Evolutionary conservation across 2,888 invertebrate species (phyloP), one percentile per base, ranked within the genome.

Genomic region (Cheilosia scutellata): DNA sequence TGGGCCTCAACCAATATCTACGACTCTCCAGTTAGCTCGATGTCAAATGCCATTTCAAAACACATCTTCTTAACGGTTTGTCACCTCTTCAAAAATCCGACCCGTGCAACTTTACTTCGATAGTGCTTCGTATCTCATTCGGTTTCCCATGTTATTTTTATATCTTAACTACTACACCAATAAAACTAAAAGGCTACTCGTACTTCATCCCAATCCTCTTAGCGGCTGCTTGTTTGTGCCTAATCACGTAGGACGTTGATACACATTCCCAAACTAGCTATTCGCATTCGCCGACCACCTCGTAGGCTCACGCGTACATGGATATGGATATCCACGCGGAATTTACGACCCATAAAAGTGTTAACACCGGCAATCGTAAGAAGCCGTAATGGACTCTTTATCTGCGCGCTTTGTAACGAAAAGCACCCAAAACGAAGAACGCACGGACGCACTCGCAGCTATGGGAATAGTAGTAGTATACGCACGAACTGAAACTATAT

Each of bases 291-390:
- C n/a, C 31, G 49, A 20, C 40, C 11, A 25, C 5, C 13, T 20
- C 11, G 4, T 25, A 33, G 29, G 3, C 42, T 42, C 65, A 31
- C 60, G 51, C 11, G 44, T 60, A 72, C 16, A 31, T 16, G 20
- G 20, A 20, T 20, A 20, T 20, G 66, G 31, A 55, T 72, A 65
- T 72, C 62, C 77, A 60, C 63, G 71, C 49, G 20, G 27, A 76
- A 72, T 86, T 86, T 86, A 86, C 76, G 86, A 82, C 27, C 76
- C 86, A 82, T 86, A 80, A 86, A 86, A 76, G 62, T 72, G 82
- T 86, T 77, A 86, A 82, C 82, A 82, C 76, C 49, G 58, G 57
- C 86, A 82, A 86, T 77, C 86, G 57, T 72, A 72, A 76, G 75
- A 72, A 82, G 76, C 55, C 72, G 66, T 86, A 86, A 86, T 76